Percentiles rank a stretch among this genome's conserved stretches.
Evolutionary conservation across 2,888 invertebrate genomes (phyloP).

Genomic region (Ferrisia virgata): DNA sequence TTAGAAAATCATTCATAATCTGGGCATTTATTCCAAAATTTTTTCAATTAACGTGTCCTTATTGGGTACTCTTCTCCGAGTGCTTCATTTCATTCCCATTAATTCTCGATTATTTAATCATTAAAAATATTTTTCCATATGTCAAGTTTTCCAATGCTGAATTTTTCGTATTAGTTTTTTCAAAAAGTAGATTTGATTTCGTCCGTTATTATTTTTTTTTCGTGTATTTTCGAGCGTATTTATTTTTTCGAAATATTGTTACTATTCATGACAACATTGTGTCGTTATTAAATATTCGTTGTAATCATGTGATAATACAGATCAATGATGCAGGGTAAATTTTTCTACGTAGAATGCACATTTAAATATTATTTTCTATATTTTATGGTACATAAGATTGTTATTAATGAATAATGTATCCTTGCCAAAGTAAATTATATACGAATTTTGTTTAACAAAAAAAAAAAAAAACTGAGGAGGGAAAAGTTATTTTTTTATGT

Average conservation of each 20-base stretch:
- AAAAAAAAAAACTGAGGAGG: no score
- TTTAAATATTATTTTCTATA: conserved; percentile 23
- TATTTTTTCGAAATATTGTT: neutral
- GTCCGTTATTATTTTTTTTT: neutral
- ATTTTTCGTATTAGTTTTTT: no score
- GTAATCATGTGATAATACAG: conserved; percentile 30
- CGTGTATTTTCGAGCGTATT: neutral
- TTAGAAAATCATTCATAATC: no score
- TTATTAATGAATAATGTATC: conserved; percentile 42
- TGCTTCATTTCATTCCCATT: no score
- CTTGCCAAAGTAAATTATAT: conserved; percentile 45
- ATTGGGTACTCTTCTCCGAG: no score
- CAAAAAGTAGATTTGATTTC: no score
- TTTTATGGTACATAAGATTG: conserved; percentile 21
- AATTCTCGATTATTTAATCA: no score
- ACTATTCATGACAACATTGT: neutral
- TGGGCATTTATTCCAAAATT: no score
- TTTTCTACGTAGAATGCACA: conserved; percentile 3
- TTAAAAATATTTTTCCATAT: no score
- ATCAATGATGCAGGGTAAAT: conserved; percentile 33
- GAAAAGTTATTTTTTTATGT: neutral
- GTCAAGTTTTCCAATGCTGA: no score
- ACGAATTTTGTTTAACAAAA: conserved; percentile 28
- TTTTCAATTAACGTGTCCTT: no score
- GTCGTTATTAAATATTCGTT: neutral